These are phyloP conservation scores for Furnarius figulus DNA, from an alignment of 2,113 vertebrate genomes.

Conservation along the genomic window DNA sequence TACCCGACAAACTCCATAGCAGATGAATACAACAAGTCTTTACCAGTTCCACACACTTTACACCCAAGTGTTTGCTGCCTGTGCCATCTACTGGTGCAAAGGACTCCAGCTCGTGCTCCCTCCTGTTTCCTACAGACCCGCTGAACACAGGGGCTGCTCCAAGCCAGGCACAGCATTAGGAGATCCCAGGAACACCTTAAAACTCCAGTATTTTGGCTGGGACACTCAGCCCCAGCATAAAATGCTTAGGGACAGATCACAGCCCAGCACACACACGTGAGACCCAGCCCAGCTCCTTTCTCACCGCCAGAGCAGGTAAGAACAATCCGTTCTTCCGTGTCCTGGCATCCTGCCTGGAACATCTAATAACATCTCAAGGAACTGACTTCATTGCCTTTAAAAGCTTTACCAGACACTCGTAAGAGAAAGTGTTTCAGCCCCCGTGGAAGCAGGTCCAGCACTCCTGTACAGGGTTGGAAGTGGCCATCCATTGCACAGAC, in stretches of 20 bases:
- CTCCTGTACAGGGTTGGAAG: fast-evolving
- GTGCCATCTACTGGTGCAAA: constrained; percentile 32
- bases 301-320: background rate
- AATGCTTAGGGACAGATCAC: fast-evolving
- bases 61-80: background rate
- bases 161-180: background rate
- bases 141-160: background rate
- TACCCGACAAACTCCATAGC: fast-evolving
- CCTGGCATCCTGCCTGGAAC: background rate
- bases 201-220: background rate
- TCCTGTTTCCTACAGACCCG: background rate
- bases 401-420: background rate
- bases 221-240: background rate
- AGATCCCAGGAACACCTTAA: background rate
- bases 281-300: background rate
- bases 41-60: fast-evolving
- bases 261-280: fast-evolving
- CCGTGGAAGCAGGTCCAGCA: background rate
- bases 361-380: background rate
- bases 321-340: background rate
- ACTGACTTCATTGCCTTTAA: background rate
- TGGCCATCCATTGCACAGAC: background rate
- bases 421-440: background rate
- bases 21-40: background rate
- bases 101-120: fast-evolving